Evolutionary conservation across 1,140 invertebrate genomes (phyloP).

Genomic region (Drosophila hydei): DNA sequence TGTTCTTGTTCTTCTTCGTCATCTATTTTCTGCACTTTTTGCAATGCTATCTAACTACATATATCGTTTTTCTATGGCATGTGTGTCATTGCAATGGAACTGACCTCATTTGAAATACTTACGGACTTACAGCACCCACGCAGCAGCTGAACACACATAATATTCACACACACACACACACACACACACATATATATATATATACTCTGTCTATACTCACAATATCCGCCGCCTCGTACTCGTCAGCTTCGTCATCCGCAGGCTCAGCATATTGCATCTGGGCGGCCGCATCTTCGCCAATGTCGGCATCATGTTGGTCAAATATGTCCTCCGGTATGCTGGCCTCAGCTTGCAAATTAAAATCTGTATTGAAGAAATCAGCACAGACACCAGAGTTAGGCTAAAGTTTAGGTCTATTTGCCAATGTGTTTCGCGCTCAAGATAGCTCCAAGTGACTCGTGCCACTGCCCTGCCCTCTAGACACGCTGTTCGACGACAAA

Average conservation of each 20-base stretch:
- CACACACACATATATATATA: not conserved
- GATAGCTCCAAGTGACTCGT: no score
- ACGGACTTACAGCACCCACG: conserved; percentile 41
- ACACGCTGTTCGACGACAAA: no score
- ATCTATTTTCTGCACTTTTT: not conserved
- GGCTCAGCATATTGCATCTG: conserved; percentile 51
- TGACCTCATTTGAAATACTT: conserved; percentile 63
- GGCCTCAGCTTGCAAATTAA: conserved; percentile 80
- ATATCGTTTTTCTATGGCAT: conserved; percentile 6
- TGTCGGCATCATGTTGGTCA: conserved; percentile 73
- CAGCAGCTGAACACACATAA: not conserved
- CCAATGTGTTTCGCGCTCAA: no score
- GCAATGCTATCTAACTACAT: not conserved
- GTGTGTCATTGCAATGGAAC: conserved; percentile 47
- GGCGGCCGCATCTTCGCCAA: conserved; percentile 40
- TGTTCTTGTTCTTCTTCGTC: not conserved
- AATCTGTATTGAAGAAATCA: conserved; percentile 59
- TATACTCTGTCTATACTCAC: conserved; percentile 53
- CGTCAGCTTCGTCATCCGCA: conserved; percentile 46
- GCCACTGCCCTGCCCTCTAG: no score
- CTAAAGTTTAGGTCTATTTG: no score
- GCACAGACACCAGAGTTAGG: no score
- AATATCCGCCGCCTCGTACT: conserved; percentile 71
- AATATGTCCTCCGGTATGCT: conserved; percentile 81
- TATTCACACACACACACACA: not conserved